A percentile compares a stretch with the other conserved stretches of the same genome.
Evolutionary conservation across 2,113 vertebrate species (phyloP).

Genomic region (Herpetotheres cachinnans): DNA sequence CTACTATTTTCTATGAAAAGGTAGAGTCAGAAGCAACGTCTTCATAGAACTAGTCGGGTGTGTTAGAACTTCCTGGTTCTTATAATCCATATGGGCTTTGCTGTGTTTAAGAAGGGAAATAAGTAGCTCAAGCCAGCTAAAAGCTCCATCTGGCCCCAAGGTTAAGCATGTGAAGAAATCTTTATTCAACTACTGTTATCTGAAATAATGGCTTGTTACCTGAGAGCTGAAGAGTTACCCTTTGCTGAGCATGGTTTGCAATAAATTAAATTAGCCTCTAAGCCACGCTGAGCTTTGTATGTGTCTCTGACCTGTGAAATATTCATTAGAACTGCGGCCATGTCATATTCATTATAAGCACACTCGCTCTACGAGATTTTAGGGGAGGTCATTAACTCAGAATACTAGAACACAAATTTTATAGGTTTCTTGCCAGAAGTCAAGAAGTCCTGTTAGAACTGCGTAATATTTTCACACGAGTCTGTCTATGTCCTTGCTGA

Average conservation of each 20-base stretch:
- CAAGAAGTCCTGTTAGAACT: background rate
- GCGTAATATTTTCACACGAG: background rate
- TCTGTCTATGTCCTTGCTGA: background rate
- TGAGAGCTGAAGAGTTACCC: background rate
- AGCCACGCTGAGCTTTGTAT: background rate
- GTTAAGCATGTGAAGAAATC: background rate
- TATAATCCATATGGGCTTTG: background rate
- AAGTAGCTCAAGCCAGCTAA: background rate
- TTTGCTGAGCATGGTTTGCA: background rate
- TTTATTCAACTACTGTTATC: rapidly evolving
- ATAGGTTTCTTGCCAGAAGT: background rate
- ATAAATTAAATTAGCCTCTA: background rate
- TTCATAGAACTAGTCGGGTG: background rate
- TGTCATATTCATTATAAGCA: background rate
- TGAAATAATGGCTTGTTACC: background rate
- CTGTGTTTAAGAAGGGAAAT: background rate
- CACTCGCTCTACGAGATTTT: background rate
- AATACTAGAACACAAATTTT: background rate
- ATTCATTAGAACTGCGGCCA: rapidly evolving
- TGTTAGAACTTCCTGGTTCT: background rate
- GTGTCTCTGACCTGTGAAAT: background rate
- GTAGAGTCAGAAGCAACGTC: background rate
- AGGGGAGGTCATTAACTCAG: background rate
- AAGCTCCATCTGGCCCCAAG: background rate
- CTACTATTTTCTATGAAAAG: background rate